A percentile compares a stretch with the other conserved stretches of the same genome.
Conservation (phyloP, 2,797 vertebrate species). For the Labeo calbasu region DNA sequence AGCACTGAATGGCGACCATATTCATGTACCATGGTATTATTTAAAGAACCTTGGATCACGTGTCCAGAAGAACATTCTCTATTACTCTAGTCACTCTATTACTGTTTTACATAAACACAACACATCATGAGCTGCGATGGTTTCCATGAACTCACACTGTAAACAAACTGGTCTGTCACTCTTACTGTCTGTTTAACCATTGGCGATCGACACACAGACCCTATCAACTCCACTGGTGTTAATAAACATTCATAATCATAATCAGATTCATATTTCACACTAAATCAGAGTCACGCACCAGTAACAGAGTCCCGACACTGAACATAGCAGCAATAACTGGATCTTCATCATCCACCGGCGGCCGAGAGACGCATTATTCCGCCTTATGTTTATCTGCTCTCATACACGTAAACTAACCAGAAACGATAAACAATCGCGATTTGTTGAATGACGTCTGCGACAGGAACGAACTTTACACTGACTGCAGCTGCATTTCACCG, state of each 20-base stretch:
- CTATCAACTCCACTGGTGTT: no score
- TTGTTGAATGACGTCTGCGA: neutral
- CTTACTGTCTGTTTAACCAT: no score
- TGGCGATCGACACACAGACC: no score
- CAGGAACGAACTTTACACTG: neutral
- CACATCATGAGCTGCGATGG: no score
- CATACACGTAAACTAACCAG: no score
- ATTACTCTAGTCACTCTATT: slow-evolving; percentile 50
- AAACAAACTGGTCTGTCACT: no score
- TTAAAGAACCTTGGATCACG: no score
- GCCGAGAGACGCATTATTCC: neutral
- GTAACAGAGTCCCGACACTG: neutral
- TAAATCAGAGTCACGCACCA: slow-evolving; percentile 4
- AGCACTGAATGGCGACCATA: neutral
- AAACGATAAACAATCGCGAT: neutral
- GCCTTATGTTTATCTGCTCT: neutral
- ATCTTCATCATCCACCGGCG: slow-evolving; percentile 32
- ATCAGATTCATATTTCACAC: no score
- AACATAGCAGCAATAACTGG: slow-evolving; percentile 3
- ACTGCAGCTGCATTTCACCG: neutral
- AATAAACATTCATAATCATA: no score
- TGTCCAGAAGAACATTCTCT: neutral
- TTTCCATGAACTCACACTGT: no score
- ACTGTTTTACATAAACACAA: slow-evolving; percentile 19
- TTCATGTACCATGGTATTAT: neutral